Evolutionary conservation across 1,140 invertebrate species (phyloP).

Genomic region (Lerema accius): DNA sequence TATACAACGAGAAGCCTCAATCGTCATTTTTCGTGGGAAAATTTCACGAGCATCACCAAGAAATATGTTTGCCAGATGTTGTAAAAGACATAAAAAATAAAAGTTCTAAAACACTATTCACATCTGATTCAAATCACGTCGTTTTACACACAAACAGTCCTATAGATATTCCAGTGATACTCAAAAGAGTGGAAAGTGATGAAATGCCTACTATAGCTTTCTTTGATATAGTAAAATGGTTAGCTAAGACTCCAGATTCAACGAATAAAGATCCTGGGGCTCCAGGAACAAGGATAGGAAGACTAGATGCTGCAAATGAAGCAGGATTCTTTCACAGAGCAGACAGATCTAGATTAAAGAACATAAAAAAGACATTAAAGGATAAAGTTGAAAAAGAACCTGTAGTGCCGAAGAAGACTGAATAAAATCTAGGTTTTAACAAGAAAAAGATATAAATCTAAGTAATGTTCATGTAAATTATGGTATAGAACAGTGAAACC

Average conservation of each 20-base stretch:
- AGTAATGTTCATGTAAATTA: background rate
- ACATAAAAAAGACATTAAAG: slow-evolving; percentile 18
- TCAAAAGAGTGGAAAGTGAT: background rate
- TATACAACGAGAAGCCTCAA: slow-evolving; percentile 7
- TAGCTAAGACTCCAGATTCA: slow-evolving; percentile 16
- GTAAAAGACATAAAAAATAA: background rate
- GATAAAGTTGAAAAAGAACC: slow-evolving; percentile 41
- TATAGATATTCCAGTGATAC: slow-evolving; percentile 4
- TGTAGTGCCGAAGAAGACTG: slow-evolving; percentile 7
- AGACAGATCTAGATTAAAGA: slow-evolving; percentile 8
- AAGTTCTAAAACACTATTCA: slow-evolving; percentile 1
- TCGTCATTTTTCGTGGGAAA: background rate
- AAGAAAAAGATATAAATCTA: background rate
- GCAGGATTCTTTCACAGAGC: slow-evolving; percentile 18
- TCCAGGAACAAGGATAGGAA: background rate
- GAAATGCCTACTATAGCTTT: background rate
- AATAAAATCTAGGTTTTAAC: slow-evolving; percentile 4
- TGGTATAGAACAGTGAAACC: no score
- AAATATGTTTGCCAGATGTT: background rate
- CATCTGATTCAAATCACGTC: background rate
- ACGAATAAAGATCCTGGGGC: background rate
- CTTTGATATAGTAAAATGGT: slow-evolving; percentile 5
- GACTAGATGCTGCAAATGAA: slow-evolving; percentile 16
- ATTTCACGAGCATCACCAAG: background rate
- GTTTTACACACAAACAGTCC: slow-evolving; percentile 7